Percentiles rank a stretch among this genome's conserved stretches.
phyloP scores from a whole-genome alignment of 2,888 invertebrate species.

The Dusona sp. region DNA sequence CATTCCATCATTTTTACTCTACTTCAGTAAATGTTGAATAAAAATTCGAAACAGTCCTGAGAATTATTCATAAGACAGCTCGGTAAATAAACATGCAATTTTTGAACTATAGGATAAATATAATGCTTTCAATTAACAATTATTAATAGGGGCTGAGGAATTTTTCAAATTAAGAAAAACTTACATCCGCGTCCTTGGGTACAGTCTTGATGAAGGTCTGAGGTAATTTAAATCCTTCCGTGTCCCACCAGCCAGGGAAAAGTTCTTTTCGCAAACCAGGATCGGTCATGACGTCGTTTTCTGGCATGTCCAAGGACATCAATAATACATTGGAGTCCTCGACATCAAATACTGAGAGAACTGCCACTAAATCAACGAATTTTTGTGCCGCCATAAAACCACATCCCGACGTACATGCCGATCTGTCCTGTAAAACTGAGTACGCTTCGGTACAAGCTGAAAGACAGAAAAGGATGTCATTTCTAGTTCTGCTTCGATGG shows the following conservation, averaged over 20 bases:
- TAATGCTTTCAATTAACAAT: background rate
- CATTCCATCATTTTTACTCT: no score
- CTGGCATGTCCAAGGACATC: slow-evolving; percentile 81
- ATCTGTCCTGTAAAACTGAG: slow-evolving; percentile 73
- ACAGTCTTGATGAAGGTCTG: slow-evolving; percentile 82
- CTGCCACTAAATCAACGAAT: slow-evolving; percentile 74
- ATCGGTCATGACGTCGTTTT: slow-evolving; percentile 80
- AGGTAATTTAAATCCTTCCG: slow-evolving; percentile 81
- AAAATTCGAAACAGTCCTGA: no score
- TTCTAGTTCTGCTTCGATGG: background rate
- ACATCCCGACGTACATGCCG: slow-evolving; percentile 79
- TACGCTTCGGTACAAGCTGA: slow-evolving; percentile 83
- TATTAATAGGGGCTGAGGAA: background rate
- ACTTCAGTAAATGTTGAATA: no score
- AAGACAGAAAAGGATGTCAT: slow-evolving; percentile 18
- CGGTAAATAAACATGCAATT: background rate
- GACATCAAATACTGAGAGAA: slow-evolving; percentile 76
- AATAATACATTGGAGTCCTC: slow-evolving; percentile 78
- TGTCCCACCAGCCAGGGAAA: slow-evolving; percentile 82
- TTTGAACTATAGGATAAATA: background rate
- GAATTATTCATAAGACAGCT: background rate
- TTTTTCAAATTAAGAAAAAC: background rate
- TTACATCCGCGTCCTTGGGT: slow-evolving; percentile 80
- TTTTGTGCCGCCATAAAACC: slow-evolving; percentile 80
- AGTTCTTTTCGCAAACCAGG: slow-evolving; percentile 81